Base-by-base conservation (phyloP, 2,113 vertebrate genomes). In the Pollachius pollachius region DNA sequence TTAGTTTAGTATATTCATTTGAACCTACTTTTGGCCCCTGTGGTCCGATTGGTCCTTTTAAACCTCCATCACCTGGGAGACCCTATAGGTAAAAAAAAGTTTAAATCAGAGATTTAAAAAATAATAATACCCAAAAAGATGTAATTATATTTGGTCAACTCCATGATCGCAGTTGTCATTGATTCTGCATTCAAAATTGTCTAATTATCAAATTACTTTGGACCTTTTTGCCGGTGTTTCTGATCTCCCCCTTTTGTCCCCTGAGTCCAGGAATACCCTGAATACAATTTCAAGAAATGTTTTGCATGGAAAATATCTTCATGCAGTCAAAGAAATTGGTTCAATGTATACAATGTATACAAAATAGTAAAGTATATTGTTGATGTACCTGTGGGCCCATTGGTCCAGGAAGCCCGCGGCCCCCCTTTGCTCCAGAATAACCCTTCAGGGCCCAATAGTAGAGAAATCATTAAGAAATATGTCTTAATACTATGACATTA, bases 191-290 rank as follows among this genome's bases (percentile, higher is more conserved):
- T 13, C 8, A 48, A 48, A 48, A 48, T 48, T 7, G 8, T 12
- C 41, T 1, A 48, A 48, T 13, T 0, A 48, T 48, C 41, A 13
- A 48, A 48, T 57, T 1, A 57, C 15, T 25, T 15, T 68, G 79
- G 79, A 93, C 92, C 89, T 87, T 88, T 4, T 6, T 23, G 61
- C 90, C 90, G 57, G 17, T 61, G n/a, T 4, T 56, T 64, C 83
- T 84, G 41, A 18, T 3, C 2, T 66, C 37, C 25, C 89, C 90
- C 17, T 86, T 91, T 66, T 68, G 27, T 75, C 88, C 90, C 67
- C 64, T 64, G 54, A 91, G 79, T 37, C 92, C 92, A 61, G 80
- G 85, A 67, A 91, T 59, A 41, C 90, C 92, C 92, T 92, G 25
- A 8, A 11, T 4, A 1, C 52, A 30, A n/a, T 34, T 34, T 34